A percentile compares a stretch with the other conserved stretches of the same genome.
Evolutionary conservation across 2,797 vertebrate genomes (phyloP).

Genomic region (Myotis planiceps): DNA sequence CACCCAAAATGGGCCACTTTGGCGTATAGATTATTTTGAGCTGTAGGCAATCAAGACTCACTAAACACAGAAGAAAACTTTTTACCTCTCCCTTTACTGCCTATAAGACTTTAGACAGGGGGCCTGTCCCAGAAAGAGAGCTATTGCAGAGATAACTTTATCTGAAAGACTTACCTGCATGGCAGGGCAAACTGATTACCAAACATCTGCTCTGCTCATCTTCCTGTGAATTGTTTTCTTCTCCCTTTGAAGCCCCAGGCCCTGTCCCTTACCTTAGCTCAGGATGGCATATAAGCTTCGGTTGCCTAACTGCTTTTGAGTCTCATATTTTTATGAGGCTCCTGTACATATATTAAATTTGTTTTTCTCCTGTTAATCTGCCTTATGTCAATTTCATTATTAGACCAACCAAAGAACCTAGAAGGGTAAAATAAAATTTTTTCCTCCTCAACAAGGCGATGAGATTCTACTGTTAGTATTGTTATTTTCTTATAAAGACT

Average conservation of each 20-base stretch:
- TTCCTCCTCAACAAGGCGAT: neutral
- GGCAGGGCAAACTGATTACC: neutral
- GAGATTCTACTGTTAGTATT: neutral
- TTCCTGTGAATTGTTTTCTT: neutral
- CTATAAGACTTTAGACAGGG: neutral
- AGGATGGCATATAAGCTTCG: neutral
- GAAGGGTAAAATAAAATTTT: neutral
- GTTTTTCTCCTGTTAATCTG: neutral
- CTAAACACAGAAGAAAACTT: neutral
- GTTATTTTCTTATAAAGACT: slow-evolving; percentile 1
- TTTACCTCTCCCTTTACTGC: neutral
- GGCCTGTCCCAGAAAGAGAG: neutral
- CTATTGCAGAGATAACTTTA: neutral
- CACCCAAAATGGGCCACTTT: neutral
- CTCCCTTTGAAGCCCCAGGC: neutral
- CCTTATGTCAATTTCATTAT: neutral
- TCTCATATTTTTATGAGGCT: neutral
- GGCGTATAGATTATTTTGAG: neutral
- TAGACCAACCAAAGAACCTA: neutral
- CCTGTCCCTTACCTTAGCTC: neutral
- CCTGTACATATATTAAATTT: neutral
- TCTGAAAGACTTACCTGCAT: neutral
- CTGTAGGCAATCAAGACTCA: neutral
- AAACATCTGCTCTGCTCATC: neutral
- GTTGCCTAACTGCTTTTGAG: neutral